Conservation (phyloP, 2,797 vertebrate genomes). For the Lepilemur ruficaudatus region DNA sequence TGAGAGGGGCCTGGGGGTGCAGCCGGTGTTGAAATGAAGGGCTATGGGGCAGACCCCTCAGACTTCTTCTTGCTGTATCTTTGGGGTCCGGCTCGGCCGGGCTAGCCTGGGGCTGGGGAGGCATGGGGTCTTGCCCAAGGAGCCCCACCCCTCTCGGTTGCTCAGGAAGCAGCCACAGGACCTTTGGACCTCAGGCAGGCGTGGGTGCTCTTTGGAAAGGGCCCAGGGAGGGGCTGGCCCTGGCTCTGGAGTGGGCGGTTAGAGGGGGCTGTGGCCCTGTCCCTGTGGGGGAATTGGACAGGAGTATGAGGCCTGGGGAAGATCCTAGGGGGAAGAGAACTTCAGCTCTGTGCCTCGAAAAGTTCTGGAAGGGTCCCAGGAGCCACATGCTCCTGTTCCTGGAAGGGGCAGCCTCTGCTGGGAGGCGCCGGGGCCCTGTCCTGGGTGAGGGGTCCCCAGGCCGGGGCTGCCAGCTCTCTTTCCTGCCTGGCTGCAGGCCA, state of each 20-base stretch:
- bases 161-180: not conserved
- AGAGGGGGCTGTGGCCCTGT: not conserved
- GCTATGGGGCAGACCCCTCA: not conserved
- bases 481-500: not conserved
- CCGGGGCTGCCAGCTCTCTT: not conserved
- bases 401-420: fast-evolving
- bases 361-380: fast-evolving
- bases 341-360: not conserved
- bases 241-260: fast-evolving
- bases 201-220: not conserved
- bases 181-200: not conserved
- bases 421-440: fast-evolving
- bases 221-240: not conserved
- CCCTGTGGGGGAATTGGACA: not conserved
- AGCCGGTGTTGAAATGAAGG: not conserved
- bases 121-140: not conserved
- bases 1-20: not conserved
- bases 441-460: not conserved
- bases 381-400: not conserved
- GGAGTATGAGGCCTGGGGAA: not conserved
- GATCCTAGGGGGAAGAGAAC: not conserved
- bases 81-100: not conserved
- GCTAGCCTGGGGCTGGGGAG: not conserved
- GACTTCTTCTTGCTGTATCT: no score
- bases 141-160: not conserved